Conservation (phyloP, 2,888 invertebrate genomes). For the Zele albiditarsus region DNA sequence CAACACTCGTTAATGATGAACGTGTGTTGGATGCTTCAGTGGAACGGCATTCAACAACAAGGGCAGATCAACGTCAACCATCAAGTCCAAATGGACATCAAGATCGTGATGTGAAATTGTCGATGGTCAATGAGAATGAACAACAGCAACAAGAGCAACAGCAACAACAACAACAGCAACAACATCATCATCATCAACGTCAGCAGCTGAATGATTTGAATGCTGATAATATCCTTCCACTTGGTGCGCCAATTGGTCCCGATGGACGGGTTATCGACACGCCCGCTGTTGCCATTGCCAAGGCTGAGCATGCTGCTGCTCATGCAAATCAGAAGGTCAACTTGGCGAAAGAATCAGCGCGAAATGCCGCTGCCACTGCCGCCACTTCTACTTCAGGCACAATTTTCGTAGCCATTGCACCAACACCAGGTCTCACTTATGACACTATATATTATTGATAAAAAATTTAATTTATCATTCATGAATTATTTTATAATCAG, state of each 20-base stretch:
- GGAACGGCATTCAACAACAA: constrained; percentile 57
- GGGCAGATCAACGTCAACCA: background rate
- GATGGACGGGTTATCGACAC: constrained; percentile 64
- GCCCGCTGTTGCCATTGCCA: constrained; percentile 61
- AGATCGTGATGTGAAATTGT: background rate
- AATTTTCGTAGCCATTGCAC: constrained; percentile 14
- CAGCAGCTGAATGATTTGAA: constrained; percentile 50
- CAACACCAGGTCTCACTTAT: constrained; percentile 15
- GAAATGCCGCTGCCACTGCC: constrained; percentile 31
- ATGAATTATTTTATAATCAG: constrained; percentile 8
- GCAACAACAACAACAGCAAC: constrained; percentile 22
- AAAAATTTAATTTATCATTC: constrained; percentile 13
- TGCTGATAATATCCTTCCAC: constrained; percentile 40
- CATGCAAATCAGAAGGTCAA: constrained; percentile 61
- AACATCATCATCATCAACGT: background rate
- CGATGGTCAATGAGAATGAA: background rate
- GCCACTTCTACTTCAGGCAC: constrained; percentile 5
- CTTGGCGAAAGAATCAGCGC: constrained; percentile 47
- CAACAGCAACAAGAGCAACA: background rate
- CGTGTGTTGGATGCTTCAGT: constrained; percentile 58
- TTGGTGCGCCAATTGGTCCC: constrained; percentile 55
- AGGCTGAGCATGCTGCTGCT: constrained; percentile 63
- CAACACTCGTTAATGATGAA: constrained; percentile 58
- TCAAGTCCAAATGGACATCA: background rate
- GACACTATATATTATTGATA: constrained; percentile 16